These are phyloP conservation scores for Chlorodrepanis virens DNA, from an alignment of 2,113 vertebrate species.

Conservation along the genomic window DNA sequence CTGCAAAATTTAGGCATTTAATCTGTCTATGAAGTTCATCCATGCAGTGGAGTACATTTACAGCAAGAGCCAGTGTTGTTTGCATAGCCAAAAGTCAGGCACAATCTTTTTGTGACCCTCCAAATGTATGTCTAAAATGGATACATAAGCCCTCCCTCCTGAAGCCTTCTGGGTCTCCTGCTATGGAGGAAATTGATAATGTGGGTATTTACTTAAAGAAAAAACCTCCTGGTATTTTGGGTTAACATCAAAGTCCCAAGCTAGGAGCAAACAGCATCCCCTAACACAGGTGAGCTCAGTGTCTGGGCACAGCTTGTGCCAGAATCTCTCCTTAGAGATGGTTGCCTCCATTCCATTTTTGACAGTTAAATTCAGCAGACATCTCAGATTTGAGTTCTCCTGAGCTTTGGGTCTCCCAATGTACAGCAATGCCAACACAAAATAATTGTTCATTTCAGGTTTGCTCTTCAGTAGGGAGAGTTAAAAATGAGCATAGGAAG, in stretches of 20 bases:
- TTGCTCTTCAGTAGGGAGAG: neutral
- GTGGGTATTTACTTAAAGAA: neutral
- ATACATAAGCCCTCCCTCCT: neutral
- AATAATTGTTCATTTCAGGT: neutral
- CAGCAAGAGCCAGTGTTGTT: neutral
- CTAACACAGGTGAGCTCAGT: neutral
- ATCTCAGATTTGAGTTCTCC: neutral
- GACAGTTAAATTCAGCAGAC: neutral
- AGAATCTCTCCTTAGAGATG: neutral
- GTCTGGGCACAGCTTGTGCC: neutral
- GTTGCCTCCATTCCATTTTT: neutral
- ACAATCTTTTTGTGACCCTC: neutral
- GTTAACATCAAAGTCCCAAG: neutral
- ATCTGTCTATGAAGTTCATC: neutral
- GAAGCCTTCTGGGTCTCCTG: neutral
- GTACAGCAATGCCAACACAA: neutral
- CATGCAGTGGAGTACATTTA: neutral
- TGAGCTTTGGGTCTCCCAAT: rapidly evolving
- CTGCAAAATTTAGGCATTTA: neutral
- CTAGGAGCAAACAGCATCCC: neutral
- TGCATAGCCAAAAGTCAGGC: neutral
- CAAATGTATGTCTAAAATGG: neutral
- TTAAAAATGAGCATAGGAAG: neutral
- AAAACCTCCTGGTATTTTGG: neutral
- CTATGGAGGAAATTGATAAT: neutral